Conservation (phyloP, 2,888 invertebrate species). For the Petrolisthes manimaculis region DNA sequence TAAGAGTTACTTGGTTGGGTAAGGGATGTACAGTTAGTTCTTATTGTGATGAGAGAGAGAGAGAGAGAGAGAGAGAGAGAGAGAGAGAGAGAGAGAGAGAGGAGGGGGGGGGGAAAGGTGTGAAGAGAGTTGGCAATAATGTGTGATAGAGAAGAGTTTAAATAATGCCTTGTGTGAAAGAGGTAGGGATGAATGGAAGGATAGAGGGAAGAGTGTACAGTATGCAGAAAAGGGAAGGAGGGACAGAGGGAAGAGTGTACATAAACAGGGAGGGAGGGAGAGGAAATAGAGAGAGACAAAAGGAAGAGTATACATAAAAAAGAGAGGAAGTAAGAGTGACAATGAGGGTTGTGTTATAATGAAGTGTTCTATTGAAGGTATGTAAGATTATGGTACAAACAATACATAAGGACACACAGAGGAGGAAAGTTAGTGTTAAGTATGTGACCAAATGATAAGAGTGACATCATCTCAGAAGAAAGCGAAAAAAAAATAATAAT, state of each 20-base stretch:
- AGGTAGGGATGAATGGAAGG: background rate
- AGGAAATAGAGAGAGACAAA: background rate
- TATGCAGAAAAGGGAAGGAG: background rate
- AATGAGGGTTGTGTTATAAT: background rate
- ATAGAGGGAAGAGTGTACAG: background rate
- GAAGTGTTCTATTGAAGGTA: background rate
- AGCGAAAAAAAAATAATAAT: no score
- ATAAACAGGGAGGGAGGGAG: background rate
- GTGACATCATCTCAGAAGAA: no score
- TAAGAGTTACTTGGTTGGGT: background rate
- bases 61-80: constrained; percentile 25
- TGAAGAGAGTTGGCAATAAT: no score
- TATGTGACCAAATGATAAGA: no score
- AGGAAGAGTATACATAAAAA: background rate
- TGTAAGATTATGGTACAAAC: background rate
- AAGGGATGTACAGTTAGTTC: no score
- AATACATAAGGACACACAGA: background rate
- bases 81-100: constrained; percentile 27
- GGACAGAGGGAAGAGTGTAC: background rate
- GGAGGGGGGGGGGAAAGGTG: background rate
- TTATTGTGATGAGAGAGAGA: background rate
- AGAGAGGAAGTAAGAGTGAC: background rate
- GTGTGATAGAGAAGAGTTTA: background rate
- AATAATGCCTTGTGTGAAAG: background rate
- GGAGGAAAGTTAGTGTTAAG: background rate